A percentile compares a stretch with the other conserved stretches of the same genome.
phyloP scores from a whole-genome alignment of 1,140 invertebrate genomes.

The Melipona quadrifasciata region DNA sequence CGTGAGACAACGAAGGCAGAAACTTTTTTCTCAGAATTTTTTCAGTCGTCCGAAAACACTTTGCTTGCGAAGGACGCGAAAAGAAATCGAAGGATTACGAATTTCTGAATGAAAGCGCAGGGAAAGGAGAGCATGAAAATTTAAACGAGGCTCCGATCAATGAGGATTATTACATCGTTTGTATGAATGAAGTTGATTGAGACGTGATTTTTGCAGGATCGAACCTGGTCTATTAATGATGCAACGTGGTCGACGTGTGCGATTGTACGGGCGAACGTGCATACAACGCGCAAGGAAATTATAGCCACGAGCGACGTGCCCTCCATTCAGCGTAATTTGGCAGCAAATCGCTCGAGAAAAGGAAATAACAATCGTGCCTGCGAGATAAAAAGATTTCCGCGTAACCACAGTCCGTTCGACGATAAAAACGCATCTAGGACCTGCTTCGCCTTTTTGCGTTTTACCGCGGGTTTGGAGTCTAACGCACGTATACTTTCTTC shows the following conservation, averaged over 20 bases:
- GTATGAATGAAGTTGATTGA: neutral
- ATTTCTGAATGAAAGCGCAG: neutral
- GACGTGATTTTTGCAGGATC: neutral
- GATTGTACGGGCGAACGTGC: neutral
- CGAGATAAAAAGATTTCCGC: conserved; percentile 27
- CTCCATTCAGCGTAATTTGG: conserved; percentile 30
- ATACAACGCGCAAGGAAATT: conserved; percentile 12
- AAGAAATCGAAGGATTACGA: neutral
- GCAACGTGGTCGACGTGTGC: neutral
- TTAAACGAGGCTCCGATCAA: neutral
- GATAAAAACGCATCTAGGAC: conserved; percentile 2
- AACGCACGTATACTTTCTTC: neutral
- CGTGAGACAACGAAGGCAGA: too few relatives aligned
- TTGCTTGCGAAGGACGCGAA: too few relatives aligned
- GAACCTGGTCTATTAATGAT: neutral
- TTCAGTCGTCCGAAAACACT: too few relatives aligned
- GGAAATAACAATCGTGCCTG: conserved; percentile 42
- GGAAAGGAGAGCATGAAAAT: neutral
- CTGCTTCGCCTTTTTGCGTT: neutral
- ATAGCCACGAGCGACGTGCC: conserved; percentile 14
- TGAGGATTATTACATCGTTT: neutral
- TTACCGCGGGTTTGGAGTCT: neutral
- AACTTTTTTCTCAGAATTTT: too few relatives aligned
- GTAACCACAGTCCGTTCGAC: neutral
- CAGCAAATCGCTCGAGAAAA: conserved; percentile 36